Base-by-base conservation (phyloP, 2,888 invertebrate genomes). In the Dermolepida albohirtum region DNA sequence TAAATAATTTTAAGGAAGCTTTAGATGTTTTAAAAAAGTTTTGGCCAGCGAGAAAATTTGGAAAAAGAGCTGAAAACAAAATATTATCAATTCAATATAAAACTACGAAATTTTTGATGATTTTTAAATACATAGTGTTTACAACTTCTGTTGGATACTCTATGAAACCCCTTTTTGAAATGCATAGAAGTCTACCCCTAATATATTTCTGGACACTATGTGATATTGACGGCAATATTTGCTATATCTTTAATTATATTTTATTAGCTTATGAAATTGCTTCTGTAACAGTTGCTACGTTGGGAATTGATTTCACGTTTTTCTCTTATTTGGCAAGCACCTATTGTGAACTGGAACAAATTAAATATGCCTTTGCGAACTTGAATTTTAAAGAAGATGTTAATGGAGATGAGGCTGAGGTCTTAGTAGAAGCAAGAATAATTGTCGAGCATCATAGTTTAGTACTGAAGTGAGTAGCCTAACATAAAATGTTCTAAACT, bases 401-500 rank as follows among this genome's bases (percentile, higher is more conserved):
- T 11, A 2, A 16, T 16, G 40, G 17, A 16, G 40, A 40, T 7
- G 40, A 55, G 10, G 40, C 17, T 16, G 16, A 55, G 17, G 10
- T 55, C 17, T 22, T 55, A n/a, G 11, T 22, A 22, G 7, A 41
- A 7, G 8, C 22, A n/a, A n/a, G 5, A n/a, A 5, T 5, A 11
- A 41, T 41, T 8, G 16, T 55, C n/a, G 41, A 41, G 6, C 55
- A 55, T 16, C 55, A 55, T n/a, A 55, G n/a, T 55, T 55, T 55
- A 7, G 55, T 55, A 16, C 11, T 55, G 11, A n/a, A 22, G 55
- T 55, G 22, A 55, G 55, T 41, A 55, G 1, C 2, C 6, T 16
- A 34, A 12, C 6, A 12, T 34, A 5, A 34, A 12, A n/a, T n/a
- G n/a, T 34, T 7, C 1, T 12, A 4, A 1, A 7, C 29, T 12